Percentiles rank a stretch among this genome's conserved stretches.
These are phyloP conservation scores for Pionites leucogaster DNA, from an alignment of 2,113 vertebrate genomes.

Conservation along the genomic window DNA sequence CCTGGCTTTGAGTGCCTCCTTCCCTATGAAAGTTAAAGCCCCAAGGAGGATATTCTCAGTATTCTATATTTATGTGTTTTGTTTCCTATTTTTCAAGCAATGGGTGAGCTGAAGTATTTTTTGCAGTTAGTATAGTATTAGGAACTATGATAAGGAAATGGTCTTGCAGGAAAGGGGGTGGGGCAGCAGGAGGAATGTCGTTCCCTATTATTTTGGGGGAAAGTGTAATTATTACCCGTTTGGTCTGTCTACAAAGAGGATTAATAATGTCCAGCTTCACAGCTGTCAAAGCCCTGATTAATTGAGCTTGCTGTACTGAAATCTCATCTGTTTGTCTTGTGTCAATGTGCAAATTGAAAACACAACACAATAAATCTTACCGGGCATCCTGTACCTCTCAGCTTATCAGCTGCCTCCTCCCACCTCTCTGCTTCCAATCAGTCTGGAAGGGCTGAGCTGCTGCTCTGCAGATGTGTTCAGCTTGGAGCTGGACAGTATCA, in stretches of 20 bases:
- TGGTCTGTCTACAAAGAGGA: constrained; percentile 12
- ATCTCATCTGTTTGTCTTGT: constrained; percentile 71
- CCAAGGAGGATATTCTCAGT: not conserved
- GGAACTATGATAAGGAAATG: not conserved
- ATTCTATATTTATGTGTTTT: not conserved
- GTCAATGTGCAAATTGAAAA: constrained; percentile 68
- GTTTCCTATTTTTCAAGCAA: not conserved
- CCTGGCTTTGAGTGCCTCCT: not conserved
- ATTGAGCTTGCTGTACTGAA: constrained; percentile 61
- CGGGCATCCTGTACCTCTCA: not conserved
- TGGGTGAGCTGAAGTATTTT: not conserved
- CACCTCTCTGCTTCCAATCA: not conserved
- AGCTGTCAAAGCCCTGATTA: constrained; percentile 68
- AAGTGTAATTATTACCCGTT: constrained; percentile 42
- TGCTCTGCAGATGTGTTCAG: not conserved
- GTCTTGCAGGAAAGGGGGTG: not conserved
- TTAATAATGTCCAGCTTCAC: constrained; percentile 55
- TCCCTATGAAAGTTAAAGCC: not conserved
- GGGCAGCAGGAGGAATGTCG: not conserved
- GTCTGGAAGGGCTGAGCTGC: not conserved
- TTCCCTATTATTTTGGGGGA: constrained; percentile 3
- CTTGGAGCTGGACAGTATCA: not conserved
- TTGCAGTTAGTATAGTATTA: not conserved
- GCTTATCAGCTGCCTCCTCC: not conserved
- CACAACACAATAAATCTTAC: constrained; percentile 65